Base-by-base conservation (phyloP, 2,113 vertebrate genomes). In the Cromileptes altivelis region DNA sequence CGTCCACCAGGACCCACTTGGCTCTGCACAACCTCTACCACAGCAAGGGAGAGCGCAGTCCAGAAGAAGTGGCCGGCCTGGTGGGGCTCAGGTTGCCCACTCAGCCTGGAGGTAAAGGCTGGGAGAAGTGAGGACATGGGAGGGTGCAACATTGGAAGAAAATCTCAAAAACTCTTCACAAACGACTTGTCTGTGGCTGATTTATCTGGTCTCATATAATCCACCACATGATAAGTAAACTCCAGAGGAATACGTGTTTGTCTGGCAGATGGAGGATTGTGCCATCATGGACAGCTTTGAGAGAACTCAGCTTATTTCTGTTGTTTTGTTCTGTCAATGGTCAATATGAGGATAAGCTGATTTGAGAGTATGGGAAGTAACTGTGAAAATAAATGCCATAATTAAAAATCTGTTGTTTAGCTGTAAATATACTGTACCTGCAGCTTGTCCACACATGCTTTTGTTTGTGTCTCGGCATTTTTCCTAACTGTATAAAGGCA, bases 101-200 rank as follows among this genome's bases (percentile, higher is more conserved):
- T 5, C 98, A 99, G 93, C 98, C 98, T 0, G 97, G 98, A 62
- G 98, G 97, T 14, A 98, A 99, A 87, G 97, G 97, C 82, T 98
- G 95, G 96, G 96, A 95, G 75, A 88, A 96, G 8, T 97, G 94
- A 97, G 49, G 58, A 65, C n/a, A 7, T 6, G 2, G 4, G 45
- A 27, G 2, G 17, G 62, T 3, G 25, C 49, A 8, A 23, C 23
- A 15, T 4, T 9, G 23, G 47, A 68, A 64, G 23, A 71, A 71
- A 23, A 18, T 2, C 19, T 15, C 9, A 21, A 21, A 57, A 42
- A 33, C 23, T 62, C 19, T 76, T 49, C 25, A n/a, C 25, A 70
- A 55, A 61, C 19, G 8, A 80, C 75, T 19, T 49, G 14, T 63
- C 9, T 25, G 21, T 52, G 58, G 25, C 30, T 30, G 47, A 58